Evolutionary conservation across 2,888 invertebrate genomes (phyloP), one percentile per base, ranked within the genome.

Genomic region (Torymus auratus): DNA sequence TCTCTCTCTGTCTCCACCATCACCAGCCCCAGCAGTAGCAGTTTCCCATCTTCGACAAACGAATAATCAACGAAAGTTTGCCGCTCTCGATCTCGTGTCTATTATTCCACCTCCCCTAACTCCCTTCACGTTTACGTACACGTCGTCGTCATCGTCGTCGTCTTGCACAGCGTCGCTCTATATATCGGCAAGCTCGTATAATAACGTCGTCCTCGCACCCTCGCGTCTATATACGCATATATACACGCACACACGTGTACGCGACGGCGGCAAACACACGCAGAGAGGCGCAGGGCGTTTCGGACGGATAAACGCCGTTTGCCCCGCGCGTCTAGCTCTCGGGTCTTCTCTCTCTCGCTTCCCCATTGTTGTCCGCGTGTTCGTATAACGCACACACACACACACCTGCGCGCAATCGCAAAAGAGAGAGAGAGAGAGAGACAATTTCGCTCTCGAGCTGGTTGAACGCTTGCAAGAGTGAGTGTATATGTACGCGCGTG

Each of bases 281-380:
- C 67, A 15, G 64, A 41, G 67, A 20, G 55, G 50, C 68, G 52
- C 41, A 41, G 41, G 41, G 41, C 77, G 60, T 73, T 77, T 81
- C 71, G 75, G 78, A 71, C 78, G 71, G 81, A 82, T 82, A 82
- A 82, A 65, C 81, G 78, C 71, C 81, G 73, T 77, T 77, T 73
- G 80, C 70, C 73, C 11, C 7, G 41, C 41, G 17, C 52, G 53
- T 61, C 60, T 70, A 73, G 60, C 12, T 14, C 7, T 41, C 7
- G 41, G 41, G 41, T 41, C 41, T 41, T 41, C 41, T 41, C 41
- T 41, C 7, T 53, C 68, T 17, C 23, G 15, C 17, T 15, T 14
- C 56, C 64, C 28, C 50, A 56, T 58, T 77, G 53, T 53, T 61
- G 67, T 28, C 53, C 15, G 5, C 58, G 65, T 28, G n/a, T 28